Percentiles rank a stretch among this genome's conserved stretches.
Evolutionary conservation across 2,113 vertebrate species (phyloP).

Genomic region (Urocolius indicus): DNA sequence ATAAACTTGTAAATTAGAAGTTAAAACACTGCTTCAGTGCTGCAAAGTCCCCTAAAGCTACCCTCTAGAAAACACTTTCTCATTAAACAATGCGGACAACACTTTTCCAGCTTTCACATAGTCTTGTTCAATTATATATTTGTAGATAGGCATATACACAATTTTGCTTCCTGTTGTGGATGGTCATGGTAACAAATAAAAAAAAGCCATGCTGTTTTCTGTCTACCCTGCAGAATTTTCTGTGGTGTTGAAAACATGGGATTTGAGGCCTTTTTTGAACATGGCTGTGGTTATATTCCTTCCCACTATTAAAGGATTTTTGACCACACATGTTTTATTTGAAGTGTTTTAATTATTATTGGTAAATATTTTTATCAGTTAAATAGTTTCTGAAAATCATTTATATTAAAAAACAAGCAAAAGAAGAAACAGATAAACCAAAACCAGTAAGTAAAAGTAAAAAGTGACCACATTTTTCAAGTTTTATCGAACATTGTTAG

Average conservation of each 20-base stretch:
- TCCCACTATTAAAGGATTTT: background rate
- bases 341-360: constrained; percentile 45
- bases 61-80: background rate
- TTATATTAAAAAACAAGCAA: constrained; percentile 27
- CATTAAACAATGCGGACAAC: background rate
- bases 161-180: constrained; percentile 18
- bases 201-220: constrained; percentile 36
- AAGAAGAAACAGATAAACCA: background rate
- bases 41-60: background rate
- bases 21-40: background rate
- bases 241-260: constrained; percentile 27
- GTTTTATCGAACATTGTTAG: background rate
- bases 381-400: constrained; percentile 57
- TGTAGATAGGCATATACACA: background rate
- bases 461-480: background rate
- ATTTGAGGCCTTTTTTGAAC: constrained; percentile 39
- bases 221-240: constrained; percentile 62
- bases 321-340: constrained; percentile 31
- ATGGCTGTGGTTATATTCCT: constrained; percentile 26
- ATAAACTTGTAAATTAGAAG: background rate
- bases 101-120: background rate
- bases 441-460: background rate
- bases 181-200: background rate
- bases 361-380: constrained; percentile 58
- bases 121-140: background rate